Conservation (phyloP, 2,113 vertebrate species). For the Haemorhous mexicanus region DNA sequence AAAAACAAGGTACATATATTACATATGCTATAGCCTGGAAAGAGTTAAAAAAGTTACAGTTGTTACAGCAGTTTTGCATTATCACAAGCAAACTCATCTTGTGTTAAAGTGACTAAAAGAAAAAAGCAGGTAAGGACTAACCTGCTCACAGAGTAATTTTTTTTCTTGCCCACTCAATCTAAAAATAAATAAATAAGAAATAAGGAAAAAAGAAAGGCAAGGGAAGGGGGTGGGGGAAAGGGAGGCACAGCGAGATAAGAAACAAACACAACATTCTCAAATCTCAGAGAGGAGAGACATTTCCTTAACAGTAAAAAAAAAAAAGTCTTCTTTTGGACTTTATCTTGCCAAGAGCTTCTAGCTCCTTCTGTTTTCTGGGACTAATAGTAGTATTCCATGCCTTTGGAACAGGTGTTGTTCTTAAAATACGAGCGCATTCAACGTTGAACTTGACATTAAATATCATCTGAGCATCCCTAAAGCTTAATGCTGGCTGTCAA, state of each 20-base stretch:
- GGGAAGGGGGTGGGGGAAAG: rapidly evolving
- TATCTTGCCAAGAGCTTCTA: background rate
- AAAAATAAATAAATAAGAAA: background rate
- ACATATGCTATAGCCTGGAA: background rate
- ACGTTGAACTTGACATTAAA: background rate
- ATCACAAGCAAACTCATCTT: background rate
- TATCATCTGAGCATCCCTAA: background rate
- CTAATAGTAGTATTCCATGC: conserved; percentile 1
- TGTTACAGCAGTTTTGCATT: background rate
- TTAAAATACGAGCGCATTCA: background rate
- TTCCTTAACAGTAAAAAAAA: background rate
- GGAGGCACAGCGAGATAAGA: rapidly evolving
- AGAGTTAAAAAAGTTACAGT: background rate
- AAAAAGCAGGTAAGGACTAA: background rate
- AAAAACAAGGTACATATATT: background rate
- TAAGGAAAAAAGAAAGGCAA: background rate
- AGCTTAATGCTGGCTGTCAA: background rate
- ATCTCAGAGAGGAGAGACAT: background rate
- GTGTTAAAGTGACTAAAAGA: background rate
- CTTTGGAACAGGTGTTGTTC: conserved; percentile 12
- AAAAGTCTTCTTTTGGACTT: background rate
- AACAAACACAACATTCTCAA: background rate
- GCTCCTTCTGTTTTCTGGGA: background rate
- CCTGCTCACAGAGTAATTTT: background rate
- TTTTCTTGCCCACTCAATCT: background rate